Percentiles rank a stretch among this genome's conserved stretches.
phyloP scores from a whole-genome alignment of 2,888 invertebrate species.

The Apotomis capreana region DNA sequence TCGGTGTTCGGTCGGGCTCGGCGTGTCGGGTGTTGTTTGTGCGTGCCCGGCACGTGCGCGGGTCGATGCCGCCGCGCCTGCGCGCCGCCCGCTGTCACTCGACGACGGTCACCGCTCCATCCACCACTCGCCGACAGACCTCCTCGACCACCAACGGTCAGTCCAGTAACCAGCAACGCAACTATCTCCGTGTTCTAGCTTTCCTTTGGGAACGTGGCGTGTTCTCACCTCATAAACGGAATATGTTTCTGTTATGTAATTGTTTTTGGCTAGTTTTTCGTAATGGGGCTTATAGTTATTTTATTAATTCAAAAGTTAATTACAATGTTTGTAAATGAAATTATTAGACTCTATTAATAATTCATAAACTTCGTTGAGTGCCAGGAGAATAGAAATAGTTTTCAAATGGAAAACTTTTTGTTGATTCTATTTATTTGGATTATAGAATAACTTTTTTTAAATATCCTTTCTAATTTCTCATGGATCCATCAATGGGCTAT shows the following conservation, averaged over 20 bases:
- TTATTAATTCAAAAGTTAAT: slow-evolving; percentile 4
- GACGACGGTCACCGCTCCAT: slow-evolving; percentile 49
- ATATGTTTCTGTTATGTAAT: slow-evolving; percentile 23
- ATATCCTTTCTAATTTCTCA: slow-evolving; percentile 1
- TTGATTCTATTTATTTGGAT: background rate
- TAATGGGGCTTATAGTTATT: slow-evolving; percentile 8
- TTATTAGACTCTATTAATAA: background rate
- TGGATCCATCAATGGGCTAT: slow-evolving; percentile 15
- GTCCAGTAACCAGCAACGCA: slow-evolving; percentile 30
- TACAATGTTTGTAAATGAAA: background rate
- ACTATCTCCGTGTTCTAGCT: background rate
- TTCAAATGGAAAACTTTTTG: background rate
- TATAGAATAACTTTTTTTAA: slow-evolving; percentile 6
- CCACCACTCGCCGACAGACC: slow-evolving; percentile 24
- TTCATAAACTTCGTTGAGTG: background rate
- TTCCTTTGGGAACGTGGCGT: slow-evolving; percentile 28
- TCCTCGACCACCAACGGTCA: slow-evolving; percentile 19
- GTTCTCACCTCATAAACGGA: slow-evolving; percentile 26
- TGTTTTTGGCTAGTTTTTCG: slow-evolving; percentile 12
- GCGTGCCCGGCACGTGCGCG: slow-evolving; percentile 66
- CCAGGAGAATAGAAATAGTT: background rate
- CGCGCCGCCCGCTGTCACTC: slow-evolving; percentile 58
- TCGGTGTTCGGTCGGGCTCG: slow-evolving; percentile 25
- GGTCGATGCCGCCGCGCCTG: slow-evolving; percentile 75
- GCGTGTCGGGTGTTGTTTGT: slow-evolving; percentile 50